Base-by-base conservation (phyloP, 1,140 invertebrate species). In the Drosophila ficusphila region DNA sequence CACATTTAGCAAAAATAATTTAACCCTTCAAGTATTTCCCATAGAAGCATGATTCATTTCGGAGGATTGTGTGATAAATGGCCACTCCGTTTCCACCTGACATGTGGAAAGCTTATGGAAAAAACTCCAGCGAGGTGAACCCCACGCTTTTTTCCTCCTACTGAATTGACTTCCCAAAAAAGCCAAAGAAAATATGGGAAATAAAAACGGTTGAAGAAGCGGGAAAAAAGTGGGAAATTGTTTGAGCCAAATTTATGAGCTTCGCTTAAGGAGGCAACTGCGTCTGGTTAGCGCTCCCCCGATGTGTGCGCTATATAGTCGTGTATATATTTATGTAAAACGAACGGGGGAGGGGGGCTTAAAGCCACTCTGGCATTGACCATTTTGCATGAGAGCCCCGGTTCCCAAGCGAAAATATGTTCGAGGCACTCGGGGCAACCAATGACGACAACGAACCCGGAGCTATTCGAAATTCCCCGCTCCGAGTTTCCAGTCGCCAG, bases 181-280 rank as follows among this genome's bases (percentile, higher is more conserved):
- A 36, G 11, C 12, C 33, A 56, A 48, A 57, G 47, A 73, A 73
- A 73, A 44, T 47, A 41, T 71, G 42, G 68, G 44, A 42, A 73
- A 65, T 67, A 23, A 73, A 53, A 49, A 46, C 42, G 47, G 69
- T 58, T 34, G 31, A 44, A 42, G 33, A 11, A 14, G 69, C 48
- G 41, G 34, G 19, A 68, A 58, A 57, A 46, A 33, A 16, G 36
- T 71, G 38, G 42, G 38, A 61, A 73, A 73, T 73, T 73, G 69
- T 71, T 60, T 70, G 56, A 54, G 56, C 21, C 41, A 48, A 73
- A 73, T 73, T 73, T 73, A 73, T 73, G 70, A 73, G 69, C 70
- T 73, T 73, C 70, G 46, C 54, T 61, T 51, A 52, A 62, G 34
- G 34, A 41, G 56, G 60, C 56, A 47, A 75, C 56, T 65, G 53